Conservation (phyloP, 2,113 vertebrate genomes). For the Gymnogyps californianus region DNA sequence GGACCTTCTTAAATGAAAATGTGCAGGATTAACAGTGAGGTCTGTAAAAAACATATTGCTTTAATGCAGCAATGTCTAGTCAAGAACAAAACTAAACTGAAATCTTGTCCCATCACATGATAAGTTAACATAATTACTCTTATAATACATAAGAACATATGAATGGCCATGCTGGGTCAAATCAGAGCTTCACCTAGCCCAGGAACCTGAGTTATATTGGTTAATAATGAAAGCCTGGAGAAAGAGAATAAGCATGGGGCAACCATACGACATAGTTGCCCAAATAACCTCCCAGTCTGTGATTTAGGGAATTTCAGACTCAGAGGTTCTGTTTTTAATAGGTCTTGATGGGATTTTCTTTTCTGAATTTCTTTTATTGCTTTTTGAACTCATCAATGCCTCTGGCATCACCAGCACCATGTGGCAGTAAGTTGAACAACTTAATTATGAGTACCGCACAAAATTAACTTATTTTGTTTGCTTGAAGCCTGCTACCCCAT, state of each 20-base stretch:
- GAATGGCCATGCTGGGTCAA: not conserved
- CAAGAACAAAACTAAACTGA: not conserved
- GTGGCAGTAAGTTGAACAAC: not conserved
- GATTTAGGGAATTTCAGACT: not conserved
- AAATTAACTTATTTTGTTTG: conserved; percentile 14
- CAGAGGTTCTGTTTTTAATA: not conserved
- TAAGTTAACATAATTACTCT: not conserved
- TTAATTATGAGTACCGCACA: not conserved
- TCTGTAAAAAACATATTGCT: not conserved
- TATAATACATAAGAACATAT: not conserved
- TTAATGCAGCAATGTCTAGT: not conserved
- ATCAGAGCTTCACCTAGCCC: not conserved
- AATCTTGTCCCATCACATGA: not conserved
- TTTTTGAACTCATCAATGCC: not conserved
- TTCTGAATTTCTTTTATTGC: not conserved
- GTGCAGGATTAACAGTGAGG: not conserved
- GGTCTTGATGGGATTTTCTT: not conserved
- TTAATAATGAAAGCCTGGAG: not conserved
- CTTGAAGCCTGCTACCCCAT: not conserved
- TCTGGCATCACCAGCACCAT: not conserved
- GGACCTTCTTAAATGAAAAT: not conserved
- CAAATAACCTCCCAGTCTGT: not conserved
- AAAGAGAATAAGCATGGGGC: not conserved
- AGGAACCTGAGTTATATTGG: not conserved
- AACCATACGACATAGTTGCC: not conserved